Evolutionary conservation across 2,113 vertebrate species (phyloP).

Genomic region (Acrocephalus arundinaceus): DNA sequence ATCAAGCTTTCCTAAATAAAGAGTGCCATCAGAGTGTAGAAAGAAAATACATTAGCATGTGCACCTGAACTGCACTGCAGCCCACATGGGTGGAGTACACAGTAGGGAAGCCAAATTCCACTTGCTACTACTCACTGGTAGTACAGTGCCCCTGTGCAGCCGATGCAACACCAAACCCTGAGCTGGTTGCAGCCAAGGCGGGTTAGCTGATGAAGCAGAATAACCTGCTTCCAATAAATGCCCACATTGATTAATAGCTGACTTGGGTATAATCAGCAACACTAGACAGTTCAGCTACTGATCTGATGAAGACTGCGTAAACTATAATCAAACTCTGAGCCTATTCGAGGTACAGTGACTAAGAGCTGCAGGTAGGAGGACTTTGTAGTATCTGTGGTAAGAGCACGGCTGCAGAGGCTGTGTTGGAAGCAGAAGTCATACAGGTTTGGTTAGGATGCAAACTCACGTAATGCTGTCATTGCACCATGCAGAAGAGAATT

Average conservation of each 20-base stretch:
- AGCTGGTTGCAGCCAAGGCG: neutral
- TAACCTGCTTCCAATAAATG: neutral
- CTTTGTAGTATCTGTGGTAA: neutral
- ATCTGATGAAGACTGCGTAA: neutral
- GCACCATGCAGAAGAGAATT: neutral
- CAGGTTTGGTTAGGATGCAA: neutral
- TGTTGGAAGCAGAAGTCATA: neutral
- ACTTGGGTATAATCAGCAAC: neutral
- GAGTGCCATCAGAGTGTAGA: neutral
- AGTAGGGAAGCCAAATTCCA: neutral
- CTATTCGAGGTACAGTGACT: neutral
- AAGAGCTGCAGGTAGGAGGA: neutral
- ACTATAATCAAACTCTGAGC: neutral
- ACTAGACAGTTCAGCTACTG: neutral
- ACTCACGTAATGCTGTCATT: neutral
- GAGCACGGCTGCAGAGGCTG: neutral
- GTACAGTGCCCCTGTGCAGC: neutral
- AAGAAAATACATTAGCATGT: accelerated
- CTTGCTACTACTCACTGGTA: neutral
- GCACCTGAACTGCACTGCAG: neutral
- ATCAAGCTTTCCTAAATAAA: neutral
- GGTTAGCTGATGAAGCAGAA: neutral
- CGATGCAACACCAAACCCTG: accelerated
- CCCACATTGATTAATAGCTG: neutral
- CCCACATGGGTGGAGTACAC: neutral